These are phyloP conservation scores for Anodontia alba DNA, from an alignment of 2,888 invertebrate genomes.

Conservation along the genomic window DNA sequence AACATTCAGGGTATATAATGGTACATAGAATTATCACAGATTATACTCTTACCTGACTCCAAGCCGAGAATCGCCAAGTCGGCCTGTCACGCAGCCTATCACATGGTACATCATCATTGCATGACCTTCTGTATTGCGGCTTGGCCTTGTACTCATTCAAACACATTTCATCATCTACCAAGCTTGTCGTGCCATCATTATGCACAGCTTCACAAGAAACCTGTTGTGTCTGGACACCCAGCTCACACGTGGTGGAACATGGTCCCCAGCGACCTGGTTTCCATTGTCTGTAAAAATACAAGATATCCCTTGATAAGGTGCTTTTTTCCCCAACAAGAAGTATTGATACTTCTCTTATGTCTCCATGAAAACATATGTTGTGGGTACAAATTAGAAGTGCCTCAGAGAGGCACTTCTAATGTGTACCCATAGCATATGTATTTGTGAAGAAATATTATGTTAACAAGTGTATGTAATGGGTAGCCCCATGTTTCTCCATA, in stretches of 20 bases:
- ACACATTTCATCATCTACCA: constrained; percentile 67
- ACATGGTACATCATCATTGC: constrained; percentile 69
- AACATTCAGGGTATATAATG: no score
- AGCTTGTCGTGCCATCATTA: constrained; percentile 48
- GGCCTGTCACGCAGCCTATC: constrained; percentile 13
- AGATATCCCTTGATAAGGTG: no score
- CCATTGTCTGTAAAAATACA: constrained; percentile 69
- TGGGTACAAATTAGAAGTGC: no score
- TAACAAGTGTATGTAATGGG: no score
- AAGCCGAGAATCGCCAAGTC: constrained; percentile 89
- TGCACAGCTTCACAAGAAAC: constrained; percentile 74
- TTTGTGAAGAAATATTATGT: no score
- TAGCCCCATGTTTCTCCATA: no score
- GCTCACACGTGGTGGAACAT: constrained; percentile 96
- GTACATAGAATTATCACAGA: no score
- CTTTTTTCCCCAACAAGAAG: no score
- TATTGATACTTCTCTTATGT: no score
- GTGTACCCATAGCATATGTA: no score
- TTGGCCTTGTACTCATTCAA: constrained; percentile 54
- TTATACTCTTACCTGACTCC: constrained; percentile 91
- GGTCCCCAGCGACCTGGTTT: constrained; percentile 90
- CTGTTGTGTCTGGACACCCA: constrained; percentile 94
- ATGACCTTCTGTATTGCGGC: constrained; percentile 67
- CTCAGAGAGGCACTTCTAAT: no score
- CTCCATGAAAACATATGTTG: no score